Base-by-base conservation (phyloP, 2,888 invertebrate species). In the Hirtodrosophila confusa region DNA sequence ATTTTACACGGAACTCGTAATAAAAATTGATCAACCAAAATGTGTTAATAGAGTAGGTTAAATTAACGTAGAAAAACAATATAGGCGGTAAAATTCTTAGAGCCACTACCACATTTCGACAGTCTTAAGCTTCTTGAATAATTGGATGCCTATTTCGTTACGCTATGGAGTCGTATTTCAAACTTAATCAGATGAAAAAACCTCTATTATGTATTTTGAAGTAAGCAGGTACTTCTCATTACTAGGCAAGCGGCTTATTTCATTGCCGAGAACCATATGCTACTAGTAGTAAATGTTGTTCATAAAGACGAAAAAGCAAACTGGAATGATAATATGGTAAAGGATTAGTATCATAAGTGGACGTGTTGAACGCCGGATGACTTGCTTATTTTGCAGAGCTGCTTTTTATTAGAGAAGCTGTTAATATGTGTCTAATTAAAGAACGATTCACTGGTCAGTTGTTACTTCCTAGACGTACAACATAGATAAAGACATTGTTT, bases 391-490 rank as follows among this genome's bases (percentile, higher is more conserved):
- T 72, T 27, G 12, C 33, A 58, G 63, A 78, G 50, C 53, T 56
- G 68, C 60, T 77, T 85, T 76, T 85, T 72, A 71, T 73, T 66
- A 50, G 61, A 64, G 66, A 69, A 86, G 75, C 75, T 86, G 82
- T 80, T 86, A 83, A 82, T 73, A 75, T 80, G 69, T 55, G 43
- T 73, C 63, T 83, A 86, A 83, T 82, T 78, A 75, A 80, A 83
- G 86, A 82, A 69, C 68, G 62, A 80, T 83, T 86, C 69, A 61
- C 53, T 35, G 66, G 51, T 11, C 62, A 60, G 60, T 10, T 63
- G 49, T 64, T 68, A 82, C 70, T 82, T 82, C 82, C 86, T 86
- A 66, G 75, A 77, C 57, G 55, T 60, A 55, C 45, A 54, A 55
- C 45, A 54, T 67, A 60, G 63, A 69, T 54, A 64, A 58, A 56